Evolutionary conservation across 2,797 vertebrate species (phyloP), one percentile per base, ranked within the genome.

Genomic region (Taeniopygia guttata): DNA sequence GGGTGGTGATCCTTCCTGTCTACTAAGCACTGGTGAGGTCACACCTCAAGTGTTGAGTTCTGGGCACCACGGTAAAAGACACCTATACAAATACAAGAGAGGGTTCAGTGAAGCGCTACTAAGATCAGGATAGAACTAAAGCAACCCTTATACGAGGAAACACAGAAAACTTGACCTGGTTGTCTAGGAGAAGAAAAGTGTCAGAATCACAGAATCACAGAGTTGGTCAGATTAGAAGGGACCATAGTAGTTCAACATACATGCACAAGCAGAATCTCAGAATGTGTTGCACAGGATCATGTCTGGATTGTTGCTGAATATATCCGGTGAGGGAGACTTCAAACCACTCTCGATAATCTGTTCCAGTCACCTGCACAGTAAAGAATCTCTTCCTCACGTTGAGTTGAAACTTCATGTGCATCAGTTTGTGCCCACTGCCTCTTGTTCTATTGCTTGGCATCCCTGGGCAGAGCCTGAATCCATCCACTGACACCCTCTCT

Each of bases 321-420:
- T 43, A 32, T 63, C 14, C 32, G 22, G 7, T 36, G 21, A 42
- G 18, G 30, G 15, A 34, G 15, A 49, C 10, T 43, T 22, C 26
- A 43, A 56, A 19, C 10, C 0, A 2, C 19, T 64, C 16, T 43
- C 5, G 1, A 5, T 25, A 70, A 42, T 27, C 27, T 56, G 12
- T 58, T 45, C n/a, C 38, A 66, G 52, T 29, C 45, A 64, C n/a
- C 32, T 48, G 19, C n/a, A 25, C 18, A 29, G 32, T 49, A 72
- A 63, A 62, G 14, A 23, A 48, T 21, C 1, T 87, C 27, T 70
- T 36, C 49, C 13, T 72, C 19, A 20, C 1, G 0, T 20, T 64
- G 22, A 56, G 7, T 11, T 70, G 32, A 36, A 72, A 19, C 30
- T 36, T 48, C 22, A 21, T 43, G 15, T 9, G 18, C 32, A 23